Conservation (phyloP, 2,797 vertebrate genomes). For the Atherinosoma microstoma region DNA sequence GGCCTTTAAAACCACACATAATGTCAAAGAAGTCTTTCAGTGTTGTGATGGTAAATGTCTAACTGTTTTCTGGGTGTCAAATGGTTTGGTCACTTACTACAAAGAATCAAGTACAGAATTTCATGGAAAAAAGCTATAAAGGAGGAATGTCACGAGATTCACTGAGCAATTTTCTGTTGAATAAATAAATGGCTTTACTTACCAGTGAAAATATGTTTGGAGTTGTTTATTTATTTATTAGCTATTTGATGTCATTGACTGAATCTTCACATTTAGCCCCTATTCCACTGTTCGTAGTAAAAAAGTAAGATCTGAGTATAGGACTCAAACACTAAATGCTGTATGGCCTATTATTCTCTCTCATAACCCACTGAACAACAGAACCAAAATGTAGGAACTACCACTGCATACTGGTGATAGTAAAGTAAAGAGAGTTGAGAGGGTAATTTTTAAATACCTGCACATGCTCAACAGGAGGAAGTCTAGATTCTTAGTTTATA, state of each 20-base stretch:
- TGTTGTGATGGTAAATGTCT: slow-evolving; percentile 3
- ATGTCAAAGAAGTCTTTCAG: slow-evolving; percentile 8
- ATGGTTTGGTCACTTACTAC: background rate
- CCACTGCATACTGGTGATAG: background rate
- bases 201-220: background rate
- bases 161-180: background rate
- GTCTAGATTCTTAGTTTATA: background rate
- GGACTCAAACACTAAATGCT: no score
- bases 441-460: background rate
- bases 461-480: background rate
- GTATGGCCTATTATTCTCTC: background rate
- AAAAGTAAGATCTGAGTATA: background rate
- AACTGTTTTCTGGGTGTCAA: background rate
- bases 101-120: no score
- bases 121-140: background rate
- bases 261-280: no score
- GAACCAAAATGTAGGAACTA: background rate
- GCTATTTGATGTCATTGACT: background rate
- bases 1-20: slow-evolving; percentile 1
- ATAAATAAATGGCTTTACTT: background rate
- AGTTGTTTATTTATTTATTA: background rate
- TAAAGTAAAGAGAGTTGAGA: background rate
- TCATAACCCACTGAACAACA: background rate
- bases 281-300: background rate
- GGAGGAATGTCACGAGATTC: background rate